A percentile compares a stretch with the other conserved stretches of the same genome.
Conservation (phyloP, 2,113 vertebrate genomes). For the Caretta caretta region DNA sequence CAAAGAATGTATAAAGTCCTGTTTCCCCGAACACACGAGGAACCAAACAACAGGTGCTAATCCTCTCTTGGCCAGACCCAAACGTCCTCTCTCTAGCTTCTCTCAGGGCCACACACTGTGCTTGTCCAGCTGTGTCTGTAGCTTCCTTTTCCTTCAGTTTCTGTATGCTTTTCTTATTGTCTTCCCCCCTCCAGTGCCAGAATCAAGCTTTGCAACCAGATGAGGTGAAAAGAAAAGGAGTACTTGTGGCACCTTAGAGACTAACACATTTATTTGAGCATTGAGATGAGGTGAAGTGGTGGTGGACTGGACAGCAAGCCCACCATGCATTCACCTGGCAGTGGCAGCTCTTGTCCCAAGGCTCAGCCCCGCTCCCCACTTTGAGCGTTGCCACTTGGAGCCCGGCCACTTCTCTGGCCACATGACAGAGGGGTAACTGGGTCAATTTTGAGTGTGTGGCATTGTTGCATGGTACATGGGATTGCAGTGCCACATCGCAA, state of each 20-base stretch:
- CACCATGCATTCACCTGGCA: not conserved
- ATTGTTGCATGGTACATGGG: not conserved
- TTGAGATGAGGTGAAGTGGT: not conserved
- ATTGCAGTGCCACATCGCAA: not conserved
- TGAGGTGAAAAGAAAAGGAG: no score
- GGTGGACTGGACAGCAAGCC: not conserved
- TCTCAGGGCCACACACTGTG: not conserved
- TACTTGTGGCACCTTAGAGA: no score
- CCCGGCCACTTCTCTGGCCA: not conserved
- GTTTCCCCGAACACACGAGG: not conserved
- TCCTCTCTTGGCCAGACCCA: not conserved
- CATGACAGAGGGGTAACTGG: not conserved
- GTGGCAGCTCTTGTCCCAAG: not conserved
- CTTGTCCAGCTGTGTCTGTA: not conserved
- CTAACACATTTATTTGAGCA: no score
- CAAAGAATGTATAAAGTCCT: not conserved
- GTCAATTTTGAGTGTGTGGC: not conserved
- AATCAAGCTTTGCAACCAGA: not conserved
- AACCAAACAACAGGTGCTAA: not conserved
- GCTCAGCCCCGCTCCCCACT: not conserved
- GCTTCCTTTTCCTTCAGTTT: not conserved
- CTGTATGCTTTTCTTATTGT: not conserved
- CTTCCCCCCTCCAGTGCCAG: not conserved
- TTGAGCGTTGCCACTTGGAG: not conserved
- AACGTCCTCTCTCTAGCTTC: not conserved